Evolutionary conservation across 2,113 vertebrate genomes (phyloP), one percentile per base, ranked within the genome.

Genomic region (Asarcornis scutulata): DNA sequence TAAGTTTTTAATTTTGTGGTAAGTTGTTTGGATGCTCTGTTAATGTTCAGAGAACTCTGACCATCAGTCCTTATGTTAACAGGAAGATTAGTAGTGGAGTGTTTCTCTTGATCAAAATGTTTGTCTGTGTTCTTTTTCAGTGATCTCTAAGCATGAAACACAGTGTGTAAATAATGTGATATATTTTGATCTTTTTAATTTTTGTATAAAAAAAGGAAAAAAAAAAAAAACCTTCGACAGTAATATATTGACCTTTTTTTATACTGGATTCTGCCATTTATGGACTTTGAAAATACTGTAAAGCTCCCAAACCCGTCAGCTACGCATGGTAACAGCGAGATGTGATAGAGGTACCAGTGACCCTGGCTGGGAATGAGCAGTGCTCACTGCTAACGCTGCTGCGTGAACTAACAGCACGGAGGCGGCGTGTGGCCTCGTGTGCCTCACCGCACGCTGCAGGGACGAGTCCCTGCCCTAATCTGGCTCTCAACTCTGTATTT

Each of bases 241-340:
- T 99, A 99, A 99, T 99, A 99, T 99, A 99, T 99, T 99, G 98
- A 98, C 97, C 95, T 98, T 97, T 97, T 97, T 97, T 97, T 97
- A 96, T 96, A 96, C 76, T 95, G 98, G 83, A 97, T 96, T 74
- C 50, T 92, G 92, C 79, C 95, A 94, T 73, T 85, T 91, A 88
- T 64, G 97, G 97, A 97, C 93, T 96, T 87, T 46, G 81, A 86
- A 95, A 92, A 97, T 93, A 88, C 58, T 93, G 23, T 92, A 89
- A 95, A 93, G 64, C 58, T 81, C 95, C 79, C 58, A 66, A 73
- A 86, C 46, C 94, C 53, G 2, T 91, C 75, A 31, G 44, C 95
- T 29, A 50, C 7, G 11, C 89, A 71, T 72, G 88, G 6, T 40
- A 90, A 89, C 83, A 87, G 13, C 82, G 63, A 67, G 88, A 89